Evolutionary conservation across 2,888 invertebrate genomes (phyloP).

Genomic region (Ischnus inquisitorius): DNA sequence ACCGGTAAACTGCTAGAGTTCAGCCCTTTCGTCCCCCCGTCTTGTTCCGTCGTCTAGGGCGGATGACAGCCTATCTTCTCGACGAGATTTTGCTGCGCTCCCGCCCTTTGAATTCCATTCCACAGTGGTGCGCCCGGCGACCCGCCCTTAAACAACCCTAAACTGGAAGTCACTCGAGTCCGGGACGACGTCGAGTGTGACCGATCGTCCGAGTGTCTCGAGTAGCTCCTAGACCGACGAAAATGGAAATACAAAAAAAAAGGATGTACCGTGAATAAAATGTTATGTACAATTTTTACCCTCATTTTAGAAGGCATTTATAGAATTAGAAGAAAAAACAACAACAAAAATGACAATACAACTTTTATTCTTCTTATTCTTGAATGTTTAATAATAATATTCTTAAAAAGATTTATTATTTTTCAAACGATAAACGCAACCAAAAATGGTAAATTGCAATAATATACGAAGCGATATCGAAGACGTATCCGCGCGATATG

Average conservation of each 20-base stretch:
- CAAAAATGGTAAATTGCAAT: not conserved
- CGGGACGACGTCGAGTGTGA: constrained; percentile 81
- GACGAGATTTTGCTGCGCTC: constrained; percentile 47
- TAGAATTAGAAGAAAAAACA: not conserved
- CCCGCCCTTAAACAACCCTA: constrained; percentile 81
- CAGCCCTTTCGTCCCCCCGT: constrained; percentile 40
- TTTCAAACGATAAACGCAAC: not conserved
- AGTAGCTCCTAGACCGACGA: constrained; percentile 53
- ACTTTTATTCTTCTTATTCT: no score
- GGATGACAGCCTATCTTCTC: constrained; percentile 24
- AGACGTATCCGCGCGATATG: not conserved
- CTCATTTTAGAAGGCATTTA: no score
- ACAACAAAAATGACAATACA: not conserved
- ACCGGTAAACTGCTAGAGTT: constrained; percentile 63
- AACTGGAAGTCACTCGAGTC: constrained; percentile 80
- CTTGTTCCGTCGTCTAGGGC: constrained; percentile 43
- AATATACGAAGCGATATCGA: not conserved
- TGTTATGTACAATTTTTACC: no score
- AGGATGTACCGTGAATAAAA: constrained; percentile 1
- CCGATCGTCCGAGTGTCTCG: constrained; percentile 78
- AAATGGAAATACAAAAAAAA: constrained; percentile 31
- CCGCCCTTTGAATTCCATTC: constrained; percentile 58
- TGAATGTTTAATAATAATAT: no score
- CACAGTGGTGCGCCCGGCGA: constrained; percentile 40
- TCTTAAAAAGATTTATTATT: no score